phyloP scores from a whole-genome alignment of 2,797 vertebrate genomes.

The Malacoraja senta region DNA sequence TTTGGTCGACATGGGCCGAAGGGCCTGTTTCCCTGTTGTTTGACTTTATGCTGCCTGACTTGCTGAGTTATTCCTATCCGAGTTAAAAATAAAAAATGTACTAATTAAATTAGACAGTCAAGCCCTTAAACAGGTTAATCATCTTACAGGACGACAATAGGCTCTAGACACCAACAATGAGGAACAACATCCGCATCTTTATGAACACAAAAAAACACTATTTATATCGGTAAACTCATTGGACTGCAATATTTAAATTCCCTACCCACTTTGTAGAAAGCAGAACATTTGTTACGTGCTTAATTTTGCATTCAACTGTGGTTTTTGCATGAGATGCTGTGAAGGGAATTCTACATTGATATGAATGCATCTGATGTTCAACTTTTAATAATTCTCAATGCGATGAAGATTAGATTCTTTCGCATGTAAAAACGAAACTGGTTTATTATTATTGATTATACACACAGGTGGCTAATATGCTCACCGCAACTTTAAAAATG shows the following conservation, averaged over 20 bases:
- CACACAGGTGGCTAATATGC: not conserved
- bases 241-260: not conserved
- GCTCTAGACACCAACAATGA: too few species aligned
- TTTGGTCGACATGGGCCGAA: too few species aligned
- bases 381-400: constrained; percentile 12
- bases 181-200: too few species aligned
- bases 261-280: not conserved
- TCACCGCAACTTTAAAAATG: not conserved
- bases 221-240: not conserved
- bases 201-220: too few species aligned
- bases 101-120: not conserved
- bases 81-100: not conserved
- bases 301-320: not conserved
- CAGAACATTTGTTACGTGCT: not conserved
- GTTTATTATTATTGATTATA: not conserved
- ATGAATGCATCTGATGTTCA: not conserved
- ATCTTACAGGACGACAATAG: not conserved
- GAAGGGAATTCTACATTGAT: not conserved
- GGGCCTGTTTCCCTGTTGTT: too few species aligned
- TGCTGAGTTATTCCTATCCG: not conserved
- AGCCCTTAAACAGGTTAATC: not conserved
- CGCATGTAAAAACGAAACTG: not conserved
- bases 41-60: too few species aligned
- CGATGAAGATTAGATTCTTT: not conserved
- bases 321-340: not conserved